These are phyloP conservation scores for Mactromeris polynyma DNA, from an alignment of 2,888 invertebrate genomes.

Conservation along the genomic window DNA sequence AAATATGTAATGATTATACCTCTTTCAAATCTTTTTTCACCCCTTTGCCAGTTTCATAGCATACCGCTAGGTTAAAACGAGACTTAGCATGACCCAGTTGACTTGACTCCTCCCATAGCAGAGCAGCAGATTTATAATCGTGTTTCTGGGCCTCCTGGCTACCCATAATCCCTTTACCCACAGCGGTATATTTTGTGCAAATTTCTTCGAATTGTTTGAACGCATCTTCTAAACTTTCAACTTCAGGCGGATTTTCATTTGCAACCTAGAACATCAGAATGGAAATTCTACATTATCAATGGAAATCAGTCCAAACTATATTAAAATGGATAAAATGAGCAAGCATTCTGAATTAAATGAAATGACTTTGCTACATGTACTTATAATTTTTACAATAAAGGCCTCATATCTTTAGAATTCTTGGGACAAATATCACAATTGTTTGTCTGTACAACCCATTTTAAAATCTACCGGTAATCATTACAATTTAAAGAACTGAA, in stretches of 20 bases:
- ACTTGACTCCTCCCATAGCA: slow-evolving; percentile 80
- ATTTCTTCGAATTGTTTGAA: slow-evolving; percentile 77
- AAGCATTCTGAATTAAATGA: no score
- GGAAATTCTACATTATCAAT: no score
- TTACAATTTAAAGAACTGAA: no score
- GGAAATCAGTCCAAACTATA: no score
- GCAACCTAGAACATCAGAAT: background rate
- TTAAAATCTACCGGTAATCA: no score
- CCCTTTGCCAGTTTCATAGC: slow-evolving; percentile 91
- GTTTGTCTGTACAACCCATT: no score
- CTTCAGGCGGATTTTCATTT: background rate
- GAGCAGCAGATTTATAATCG: slow-evolving; percentile 74
- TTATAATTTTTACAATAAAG: no score
- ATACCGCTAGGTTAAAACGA: slow-evolving; percentile 91
- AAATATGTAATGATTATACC: slow-evolving; percentile 62
- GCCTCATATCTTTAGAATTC: no score
- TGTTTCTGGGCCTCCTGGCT: slow-evolving; percentile 70
- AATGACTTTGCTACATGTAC: no score
- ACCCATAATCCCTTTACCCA: slow-evolving; percentile 78
- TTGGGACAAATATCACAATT: no score
- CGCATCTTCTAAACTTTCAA: slow-evolving; percentile 69
- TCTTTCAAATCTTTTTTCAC: slow-evolving; percentile 89
- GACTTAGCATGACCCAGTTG: slow-evolving; percentile 88
- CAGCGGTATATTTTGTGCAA: slow-evolving; percentile 76
- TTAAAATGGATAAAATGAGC: no score